These are phyloP conservation scores for Smithornis capensis DNA, from an alignment of 2,113 vertebrate genomes.

Conservation along the genomic window DNA sequence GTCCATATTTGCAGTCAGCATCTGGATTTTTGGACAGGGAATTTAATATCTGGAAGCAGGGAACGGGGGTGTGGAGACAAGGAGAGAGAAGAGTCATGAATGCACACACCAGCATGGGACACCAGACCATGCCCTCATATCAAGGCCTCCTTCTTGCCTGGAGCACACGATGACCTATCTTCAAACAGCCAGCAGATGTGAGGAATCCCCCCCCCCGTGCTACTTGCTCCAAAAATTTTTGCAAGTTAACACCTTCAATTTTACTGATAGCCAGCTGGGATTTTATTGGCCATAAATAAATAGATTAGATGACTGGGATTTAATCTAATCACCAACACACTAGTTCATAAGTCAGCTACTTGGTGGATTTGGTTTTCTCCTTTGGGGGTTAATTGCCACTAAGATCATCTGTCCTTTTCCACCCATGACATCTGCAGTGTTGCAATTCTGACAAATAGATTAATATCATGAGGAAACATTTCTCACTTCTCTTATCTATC, in stretches of 20 bases:
- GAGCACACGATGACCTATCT: background rate
- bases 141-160: background rate
- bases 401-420: constrained; percentile 3
- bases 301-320: background rate
- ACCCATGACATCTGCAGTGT: background rate
- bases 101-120: background rate
- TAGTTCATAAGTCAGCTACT: background rate
- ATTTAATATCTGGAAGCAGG: constrained; percentile 77
- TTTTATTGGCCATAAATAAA: constrained; percentile 18
- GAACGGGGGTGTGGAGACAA: background rate
- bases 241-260: constrained; percentile 40
- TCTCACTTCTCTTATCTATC: constrained; percentile 32
- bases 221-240: constrained; percentile 5
- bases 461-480: background rate
- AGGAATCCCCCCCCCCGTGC: background rate
- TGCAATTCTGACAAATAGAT: constrained; percentile 38
- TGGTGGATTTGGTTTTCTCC: background rate
- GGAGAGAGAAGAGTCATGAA: background rate
- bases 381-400: constrained; percentile 34
- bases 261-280: background rate
- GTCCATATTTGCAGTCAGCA: constrained; percentile 72
- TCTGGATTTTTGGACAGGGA: constrained; percentile 74
- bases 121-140: background rate
- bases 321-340: background rate
- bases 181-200: background rate